A percentile compares a stretch with the other conserved stretches of the same genome.
These are phyloP conservation scores for Zaprionus vittiger DNA, from an alignment of 1,140 invertebrate genomes.

Conservation along the genomic window DNA sequence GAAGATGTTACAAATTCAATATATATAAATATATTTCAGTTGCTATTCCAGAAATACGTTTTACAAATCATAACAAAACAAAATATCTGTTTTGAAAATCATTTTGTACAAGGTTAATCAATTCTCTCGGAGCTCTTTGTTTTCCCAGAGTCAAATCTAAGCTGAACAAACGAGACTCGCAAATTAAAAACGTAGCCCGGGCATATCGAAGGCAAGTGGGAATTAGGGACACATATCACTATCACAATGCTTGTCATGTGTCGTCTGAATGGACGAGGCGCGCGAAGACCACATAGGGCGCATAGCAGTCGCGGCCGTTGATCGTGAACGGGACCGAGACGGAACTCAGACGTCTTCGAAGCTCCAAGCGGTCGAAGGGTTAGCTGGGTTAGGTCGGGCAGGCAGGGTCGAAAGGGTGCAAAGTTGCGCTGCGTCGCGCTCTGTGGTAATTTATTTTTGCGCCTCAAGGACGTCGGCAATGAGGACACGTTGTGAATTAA, in stretches of 20 bases:
- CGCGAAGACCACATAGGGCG: constrained; percentile 46
- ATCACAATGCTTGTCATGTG: constrained; percentile 43
- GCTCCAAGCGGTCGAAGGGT: constrained; percentile 44
- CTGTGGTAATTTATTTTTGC: constrained; percentile 35
- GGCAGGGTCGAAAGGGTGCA: constrained; percentile 44
- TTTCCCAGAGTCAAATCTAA: not conserved
- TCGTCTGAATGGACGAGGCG: constrained; percentile 7
- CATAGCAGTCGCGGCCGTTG: not conserved
- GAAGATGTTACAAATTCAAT: no score
- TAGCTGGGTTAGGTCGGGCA: not conserved
- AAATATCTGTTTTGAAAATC: no score
- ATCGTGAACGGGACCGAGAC: constrained; percentile 1
- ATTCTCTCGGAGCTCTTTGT: not conserved
- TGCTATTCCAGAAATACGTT: no score
- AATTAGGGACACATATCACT: constrained; percentile 52
- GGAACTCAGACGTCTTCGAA: constrained; percentile 28
- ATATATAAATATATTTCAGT: no score
- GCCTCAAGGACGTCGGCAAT: constrained; percentile 51
- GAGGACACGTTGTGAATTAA: constrained; percentile 51
- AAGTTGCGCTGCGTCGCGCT: constrained; percentile 6
- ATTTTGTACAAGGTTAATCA: not conserved
- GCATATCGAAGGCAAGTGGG: not conserved
- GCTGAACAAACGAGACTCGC: not conserved
- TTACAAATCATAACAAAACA: no score
- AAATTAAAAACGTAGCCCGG: not conserved